phyloP scores from a whole-genome alignment of 2,888 invertebrate genomes.

The Amphipyra berbera region DNA sequence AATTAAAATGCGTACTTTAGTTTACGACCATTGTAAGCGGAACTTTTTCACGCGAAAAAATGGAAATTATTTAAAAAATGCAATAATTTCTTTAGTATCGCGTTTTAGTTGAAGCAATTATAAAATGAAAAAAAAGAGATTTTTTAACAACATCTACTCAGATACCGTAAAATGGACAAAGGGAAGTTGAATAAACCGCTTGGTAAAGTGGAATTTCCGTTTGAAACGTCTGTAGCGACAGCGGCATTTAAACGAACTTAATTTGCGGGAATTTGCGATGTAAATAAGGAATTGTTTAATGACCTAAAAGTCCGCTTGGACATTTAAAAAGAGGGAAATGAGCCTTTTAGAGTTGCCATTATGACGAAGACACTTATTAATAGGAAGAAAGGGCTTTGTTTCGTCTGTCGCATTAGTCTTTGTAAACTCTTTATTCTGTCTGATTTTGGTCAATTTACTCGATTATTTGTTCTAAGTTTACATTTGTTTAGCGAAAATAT shows the following conservation, averaged over 20 bases:
- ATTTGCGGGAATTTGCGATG: conserved; percentile 69
- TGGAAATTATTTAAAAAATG: conserved; percentile 16
- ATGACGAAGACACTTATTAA: conserved; percentile 53
- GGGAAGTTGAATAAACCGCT: conserved; percentile 57
- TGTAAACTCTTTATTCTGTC: conserved; percentile 26
- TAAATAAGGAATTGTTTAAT: conserved; percentile 71
- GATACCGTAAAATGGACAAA: conserved; percentile 54
- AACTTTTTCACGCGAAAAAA: conserved; percentile 20
- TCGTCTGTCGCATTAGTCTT: conserved; percentile 22
- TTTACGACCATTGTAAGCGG: conserved; percentile 16
- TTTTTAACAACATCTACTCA: conserved; percentile 43
- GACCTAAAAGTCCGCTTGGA: conserved; percentile 59
- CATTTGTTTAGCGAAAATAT: too few species aligned
- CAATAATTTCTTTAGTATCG: conserved; percentile 18
- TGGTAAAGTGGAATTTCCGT: conserved; percentile 59
- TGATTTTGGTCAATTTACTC: conserved; percentile 15
- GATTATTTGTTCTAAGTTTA: neutral
- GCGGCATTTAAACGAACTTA: conserved; percentile 66
- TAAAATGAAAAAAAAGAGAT: conserved; percentile 28
- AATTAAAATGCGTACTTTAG: conserved; percentile 41
- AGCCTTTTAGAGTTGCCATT: conserved; percentile 47
- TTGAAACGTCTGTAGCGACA: conserved; percentile 59
- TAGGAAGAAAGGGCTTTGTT: conserved; percentile 31
- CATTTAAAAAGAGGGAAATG: conserved; percentile 58
- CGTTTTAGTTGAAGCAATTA: conserved; percentile 43